Base-by-base conservation (phyloP, 2,888 invertebrate genomes). In the Gerris lacustris region DNA sequence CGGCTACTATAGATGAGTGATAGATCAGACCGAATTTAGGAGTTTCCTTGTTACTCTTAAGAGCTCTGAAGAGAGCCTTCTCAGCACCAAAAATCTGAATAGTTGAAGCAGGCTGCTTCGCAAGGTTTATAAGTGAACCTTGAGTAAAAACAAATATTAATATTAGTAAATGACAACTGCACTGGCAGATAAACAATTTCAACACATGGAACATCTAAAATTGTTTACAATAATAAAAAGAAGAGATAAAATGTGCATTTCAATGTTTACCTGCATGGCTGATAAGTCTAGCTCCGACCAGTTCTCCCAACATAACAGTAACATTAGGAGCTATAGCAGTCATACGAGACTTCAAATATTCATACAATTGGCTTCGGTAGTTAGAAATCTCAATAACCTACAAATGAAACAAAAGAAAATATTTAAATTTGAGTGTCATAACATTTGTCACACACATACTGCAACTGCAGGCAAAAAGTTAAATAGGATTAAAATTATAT, bases 21-120 rank as follows among this genome's bases (percentile, higher is more conserved):
- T 97, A 99, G 74, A 99, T 95, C 64, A 99, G 83, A 83, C 99
- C 99, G 80, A 99, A 99, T 79, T 99, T 99, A 0, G 99, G 99
- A 0, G 99, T 99, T 79, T 98, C 96, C 79, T 95, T 93, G 79
- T 96, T 96, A 0, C 96, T 94, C 82, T 99, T 99, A 18, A 99
- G 83, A 0, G 99, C 98, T 75, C 98, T 85, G 82, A 99, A 99
- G 11, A 99, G 82, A 0, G 98, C 98, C 79, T 99, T 99, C 80
- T 99, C 99, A 0, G 99, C 98, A 73, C 98, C 99, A 72, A 98
- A 87, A 77, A 99, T 97, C 83, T 99, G 98, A 6, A 99, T 86
- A 0, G 98, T 99, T 0, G 98, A 99, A 0, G 98, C 95, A 0
- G 99, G 97, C 80, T 96, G 94, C 80, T 99, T 99, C 0, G 99